phyloP scores from a whole-genome alignment of 2,113 vertebrate species.

The Gallinago media region DNA sequence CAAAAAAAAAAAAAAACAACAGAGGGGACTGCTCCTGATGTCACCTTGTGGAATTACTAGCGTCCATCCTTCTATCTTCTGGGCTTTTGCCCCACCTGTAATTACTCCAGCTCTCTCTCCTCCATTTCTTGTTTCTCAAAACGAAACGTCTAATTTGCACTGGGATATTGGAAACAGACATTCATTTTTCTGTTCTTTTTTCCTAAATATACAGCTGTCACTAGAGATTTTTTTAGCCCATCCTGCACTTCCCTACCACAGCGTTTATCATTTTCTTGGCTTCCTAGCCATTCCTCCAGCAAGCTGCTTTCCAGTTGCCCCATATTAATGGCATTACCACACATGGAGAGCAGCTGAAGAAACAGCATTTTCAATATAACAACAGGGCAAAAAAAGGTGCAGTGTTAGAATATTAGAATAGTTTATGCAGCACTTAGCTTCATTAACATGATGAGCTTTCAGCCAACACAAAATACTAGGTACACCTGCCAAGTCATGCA shows the following conservation, averaged over 20 bases:
- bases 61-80: background rate
- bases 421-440: background rate
- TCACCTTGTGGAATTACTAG: background rate
- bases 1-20: background rate
- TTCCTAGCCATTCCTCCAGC: background rate
- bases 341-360: background rate
- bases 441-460: background rate
- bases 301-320: background rate
- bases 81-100: background rate
- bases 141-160: background rate
- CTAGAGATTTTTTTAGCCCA: background rate
- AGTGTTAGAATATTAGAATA: background rate
- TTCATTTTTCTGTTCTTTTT: background rate
- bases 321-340: background rate
- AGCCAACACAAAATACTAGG: background rate
- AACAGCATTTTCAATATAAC: background rate
- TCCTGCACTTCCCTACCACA: background rate
- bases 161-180: background rate
- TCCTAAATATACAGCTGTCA: background rate
- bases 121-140: background rate
- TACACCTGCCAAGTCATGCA: background rate
- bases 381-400: background rate
- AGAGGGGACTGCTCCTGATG: background rate
- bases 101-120: background rate
- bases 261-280: background rate